Evolutionary conservation across 2,797 vertebrate genomes (phyloP).

Genomic region (Spea hammondii): DNA sequence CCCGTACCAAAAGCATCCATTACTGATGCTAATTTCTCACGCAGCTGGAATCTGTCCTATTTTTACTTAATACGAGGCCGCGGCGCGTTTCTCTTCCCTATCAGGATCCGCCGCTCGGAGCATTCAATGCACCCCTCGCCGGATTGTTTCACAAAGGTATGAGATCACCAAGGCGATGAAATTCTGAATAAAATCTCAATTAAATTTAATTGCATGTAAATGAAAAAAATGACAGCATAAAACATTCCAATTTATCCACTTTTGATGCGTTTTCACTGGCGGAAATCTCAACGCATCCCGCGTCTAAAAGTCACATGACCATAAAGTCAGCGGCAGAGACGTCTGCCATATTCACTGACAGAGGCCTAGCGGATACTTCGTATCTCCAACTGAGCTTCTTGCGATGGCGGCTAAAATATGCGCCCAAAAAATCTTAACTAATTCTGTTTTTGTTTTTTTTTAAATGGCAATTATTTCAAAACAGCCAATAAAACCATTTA

Average conservation of each 20-base stretch:
- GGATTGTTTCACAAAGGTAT: not conserved
- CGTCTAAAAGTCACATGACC: too few relatives aligned
- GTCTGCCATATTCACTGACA: too few relatives aligned
- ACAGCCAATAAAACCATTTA: too few relatives aligned
- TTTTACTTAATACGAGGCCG: constrained; percentile 24
- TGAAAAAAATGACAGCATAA: not conserved
- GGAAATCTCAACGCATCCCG: not conserved
- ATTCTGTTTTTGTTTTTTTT: too few relatives aligned
- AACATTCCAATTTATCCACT: not conserved
- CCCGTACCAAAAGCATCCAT: constrained; percentile 19
- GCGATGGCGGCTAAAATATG: too few relatives aligned
- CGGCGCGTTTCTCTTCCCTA: not conserved
- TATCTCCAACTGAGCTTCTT: too few relatives aligned
- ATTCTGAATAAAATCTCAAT: not conserved
- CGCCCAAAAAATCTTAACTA: too few relatives aligned
- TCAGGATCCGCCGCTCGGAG: not conserved
- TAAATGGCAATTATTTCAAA: too few relatives aligned
- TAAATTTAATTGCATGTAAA: constrained; percentile 26
- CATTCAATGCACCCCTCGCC: not conserved
- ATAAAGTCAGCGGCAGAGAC: too few relatives aligned
- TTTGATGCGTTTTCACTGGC: too few relatives aligned
- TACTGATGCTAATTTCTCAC: constrained; percentile 34
- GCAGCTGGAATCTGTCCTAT: constrained; percentile 22
- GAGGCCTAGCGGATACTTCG: too few relatives aligned
- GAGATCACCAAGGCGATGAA: not conserved